Evolutionary conservation across 2,888 invertebrate genomes (phyloP).

Genomic region (Apamea anceps): DNA sequence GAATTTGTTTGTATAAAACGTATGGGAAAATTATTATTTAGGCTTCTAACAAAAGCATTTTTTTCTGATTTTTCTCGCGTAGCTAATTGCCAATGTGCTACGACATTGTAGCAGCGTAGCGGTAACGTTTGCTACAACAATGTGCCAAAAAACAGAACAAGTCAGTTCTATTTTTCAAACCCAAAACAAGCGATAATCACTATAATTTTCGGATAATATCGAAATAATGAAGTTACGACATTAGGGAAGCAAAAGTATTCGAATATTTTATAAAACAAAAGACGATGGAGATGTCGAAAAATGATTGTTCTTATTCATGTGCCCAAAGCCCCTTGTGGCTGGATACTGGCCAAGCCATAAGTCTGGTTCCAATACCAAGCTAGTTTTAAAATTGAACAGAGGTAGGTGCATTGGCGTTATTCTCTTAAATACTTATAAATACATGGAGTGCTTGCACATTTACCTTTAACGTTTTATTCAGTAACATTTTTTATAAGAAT

Average conservation of each 20-base stretch:
- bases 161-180: neutral
- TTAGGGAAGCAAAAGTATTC: conserved; percentile 4
- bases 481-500: conserved; percentile 10
- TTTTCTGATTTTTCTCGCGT: neutral
- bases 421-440: conserved; percentile 33
- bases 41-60: neutral
- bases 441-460: conserved; percentile 16
- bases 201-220: no score
- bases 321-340: conserved; percentile 62
- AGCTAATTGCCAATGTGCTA: conserved; percentile 16
- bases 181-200: neutral
- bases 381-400: conserved; percentile 72
- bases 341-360: conserved; percentile 75
- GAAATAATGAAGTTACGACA: neutral
- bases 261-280: conserved; percentile 54
- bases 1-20: neutral
- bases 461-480: conserved; percentile 41
- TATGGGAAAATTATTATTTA: no score
- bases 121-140: neutral
- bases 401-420: conserved; percentile 48
- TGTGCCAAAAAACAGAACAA: neutral
- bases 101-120: conserved; percentile 13
- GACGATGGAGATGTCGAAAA: conserved; percentile 70
- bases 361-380: conserved; percentile 69
- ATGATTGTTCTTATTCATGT: conserved; percentile 71